Base-by-base conservation (phyloP, 2,113 vertebrate species). In the Machaerirhynchus nigripectus region DNA sequence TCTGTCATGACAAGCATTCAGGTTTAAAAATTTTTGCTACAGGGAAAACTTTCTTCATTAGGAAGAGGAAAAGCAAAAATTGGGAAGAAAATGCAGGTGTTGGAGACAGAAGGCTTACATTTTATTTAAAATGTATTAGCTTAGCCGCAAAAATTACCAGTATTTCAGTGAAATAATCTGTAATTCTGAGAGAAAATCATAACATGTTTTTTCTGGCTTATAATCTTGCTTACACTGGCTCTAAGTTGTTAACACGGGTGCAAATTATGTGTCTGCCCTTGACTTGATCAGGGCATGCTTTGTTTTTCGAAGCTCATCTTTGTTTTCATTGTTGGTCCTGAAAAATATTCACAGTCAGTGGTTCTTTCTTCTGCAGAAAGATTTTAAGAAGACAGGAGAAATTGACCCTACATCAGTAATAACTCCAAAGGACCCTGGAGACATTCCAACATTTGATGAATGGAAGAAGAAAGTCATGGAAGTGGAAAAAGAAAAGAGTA, bases 391-490 rank as follows among this genome's bases (percentile, higher is more conserved):
- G 84, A 60, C 95, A 61, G 98, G 95, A 91, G 99, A 99, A 95
- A 97, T 98, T 39, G 99, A 99, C 84, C 98, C 99, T 56, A 97
- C 98, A 4, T 97, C 97, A 20, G 95, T 98, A 33, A 98, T 98
- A 84, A 98, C 98, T 84, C 96, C 98, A 83, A 99, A 99, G 98
- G 99, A 99, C 28, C 98, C 98, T 78, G 98, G 97, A 91, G 99
- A 99, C 97, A 99, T 99, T 98, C 99, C 99, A 75, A 99, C 99
- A 16, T 99, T 99, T 87, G 99, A 99, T 93, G 99, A 99, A 95
- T 99, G 99, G 99, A 99, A 99, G 96, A 99, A 99, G 96, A 99
- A 99, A 96, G 99, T 99, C 91, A 99, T 99, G 99, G 99, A 99
- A 98, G 99, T 99, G 87, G 99, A 99, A 97, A 99, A 99, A 97